These are phyloP conservation scores for Atrina japonica DNA, from an alignment of 2,888 invertebrate species.

Conservation along the genomic window DNA sequence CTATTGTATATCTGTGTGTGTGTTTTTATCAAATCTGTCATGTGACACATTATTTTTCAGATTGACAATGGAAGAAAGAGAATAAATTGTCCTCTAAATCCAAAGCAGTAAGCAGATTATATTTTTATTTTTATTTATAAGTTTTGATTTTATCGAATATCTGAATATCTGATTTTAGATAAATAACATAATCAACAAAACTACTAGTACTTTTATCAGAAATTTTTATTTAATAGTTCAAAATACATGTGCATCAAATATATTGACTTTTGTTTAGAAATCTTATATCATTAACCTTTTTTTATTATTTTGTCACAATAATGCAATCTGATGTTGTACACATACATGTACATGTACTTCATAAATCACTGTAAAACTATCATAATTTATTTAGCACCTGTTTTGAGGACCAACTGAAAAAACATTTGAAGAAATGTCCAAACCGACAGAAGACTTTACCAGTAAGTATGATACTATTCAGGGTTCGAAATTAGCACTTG, in stretches of 20 bases:
- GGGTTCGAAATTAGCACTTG: too few species aligned
- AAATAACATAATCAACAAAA: too few species aligned
- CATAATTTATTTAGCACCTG: constrained; percentile 77
- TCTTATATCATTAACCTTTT: background rate
- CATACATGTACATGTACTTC: too few species aligned
- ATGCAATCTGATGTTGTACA: too few species aligned
- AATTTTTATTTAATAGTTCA: background rate
- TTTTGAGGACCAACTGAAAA: constrained; percentile 77
- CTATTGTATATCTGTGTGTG: too few species aligned
- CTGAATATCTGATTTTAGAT: too few species aligned
- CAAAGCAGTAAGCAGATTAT: constrained; percentile 76
- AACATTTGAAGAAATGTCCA: constrained; percentile 81
- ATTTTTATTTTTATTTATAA: too few species aligned
- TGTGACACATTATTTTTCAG: constrained; percentile 50
- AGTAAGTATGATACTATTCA: too few species aligned
- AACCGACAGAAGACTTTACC: constrained; percentile 56
- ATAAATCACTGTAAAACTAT: too few species aligned
- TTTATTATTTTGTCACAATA: too few species aligned
- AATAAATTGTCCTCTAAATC: constrained; percentile 70
- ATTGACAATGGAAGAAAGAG: constrained; percentile 66
- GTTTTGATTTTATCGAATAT: too few species aligned
- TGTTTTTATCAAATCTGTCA: too few species aligned
- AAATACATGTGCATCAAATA: background rate
- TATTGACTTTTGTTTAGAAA: background rate
- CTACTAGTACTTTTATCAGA: background rate